Percentiles rank a stretch among this genome's conserved stretches.
phyloP scores from a whole-genome alignment of 2,113 vertebrate genomes.

The Isurus oxyrinchus region DNA sequence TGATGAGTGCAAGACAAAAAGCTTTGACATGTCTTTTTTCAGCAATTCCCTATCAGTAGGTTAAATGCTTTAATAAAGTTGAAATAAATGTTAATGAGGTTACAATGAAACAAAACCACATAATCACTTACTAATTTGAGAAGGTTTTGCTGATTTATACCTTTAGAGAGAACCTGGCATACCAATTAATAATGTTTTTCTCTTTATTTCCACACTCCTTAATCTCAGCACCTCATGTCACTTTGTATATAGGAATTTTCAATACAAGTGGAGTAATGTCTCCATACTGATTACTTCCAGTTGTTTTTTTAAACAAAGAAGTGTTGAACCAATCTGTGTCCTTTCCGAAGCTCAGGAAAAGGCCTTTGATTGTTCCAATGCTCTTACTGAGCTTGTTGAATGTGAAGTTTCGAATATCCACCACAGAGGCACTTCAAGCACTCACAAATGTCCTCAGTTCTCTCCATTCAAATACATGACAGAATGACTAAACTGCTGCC shows the following conservation, averaged over 20 bases:
- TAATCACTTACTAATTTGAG: conserved; percentile 9
- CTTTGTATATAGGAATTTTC: background rate
- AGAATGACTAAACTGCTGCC: background rate
- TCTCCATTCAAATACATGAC: background rate
- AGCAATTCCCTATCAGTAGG: background rate
- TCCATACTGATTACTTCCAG: background rate
- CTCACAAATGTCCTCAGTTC: background rate
- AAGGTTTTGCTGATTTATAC: background rate
- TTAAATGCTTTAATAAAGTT: background rate
- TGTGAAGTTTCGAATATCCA: background rate
- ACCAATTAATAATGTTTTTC: background rate
- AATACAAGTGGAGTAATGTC: background rate
- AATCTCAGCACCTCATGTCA: background rate
- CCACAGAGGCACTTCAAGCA: background rate
- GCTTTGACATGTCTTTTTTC: no score
- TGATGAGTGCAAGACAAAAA: no score
- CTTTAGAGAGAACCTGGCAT: background rate
- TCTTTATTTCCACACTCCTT: background rate
- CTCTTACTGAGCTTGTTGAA: background rate
- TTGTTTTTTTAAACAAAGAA: background rate
- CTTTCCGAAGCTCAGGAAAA: background rate
- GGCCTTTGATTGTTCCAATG: background rate
- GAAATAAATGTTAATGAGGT: background rate
- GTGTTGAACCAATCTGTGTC: background rate
- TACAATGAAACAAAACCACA: background rate